Evolutionary conservation across 2,797 vertebrate genomes (phyloP).

Genomic region (Pangasius mekongensis): DNA sequence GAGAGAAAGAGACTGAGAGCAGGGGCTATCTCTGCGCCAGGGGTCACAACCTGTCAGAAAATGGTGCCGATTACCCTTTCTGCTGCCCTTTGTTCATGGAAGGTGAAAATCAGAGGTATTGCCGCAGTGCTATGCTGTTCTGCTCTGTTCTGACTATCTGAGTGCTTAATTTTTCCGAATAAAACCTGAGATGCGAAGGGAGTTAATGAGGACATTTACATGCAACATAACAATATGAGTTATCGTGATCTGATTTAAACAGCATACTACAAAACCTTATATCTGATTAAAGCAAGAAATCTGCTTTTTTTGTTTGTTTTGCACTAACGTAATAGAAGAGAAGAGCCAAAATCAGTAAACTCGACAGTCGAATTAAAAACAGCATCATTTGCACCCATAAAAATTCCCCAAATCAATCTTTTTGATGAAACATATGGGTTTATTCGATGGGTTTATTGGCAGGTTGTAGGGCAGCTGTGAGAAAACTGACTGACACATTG

Average conservation of each 20-base stretch:
- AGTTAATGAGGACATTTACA: neutral
- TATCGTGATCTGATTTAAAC: neutral
- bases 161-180: neutral
- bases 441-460: neutral
- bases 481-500: neutral
- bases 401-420: neutral
- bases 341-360: neutral
- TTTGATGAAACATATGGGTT: neutral
- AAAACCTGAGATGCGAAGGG: no score
- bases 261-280: neutral
- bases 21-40: conserved; percentile 58
- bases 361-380: neutral
- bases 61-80: conserved; percentile 67
- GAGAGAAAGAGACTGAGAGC: conserved; percentile 36
- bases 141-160: neutral
- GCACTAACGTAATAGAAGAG: neutral
- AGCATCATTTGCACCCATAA: neutral
- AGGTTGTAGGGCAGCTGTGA: neutral
- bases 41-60: conserved; percentile 70
- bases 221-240: neutral
- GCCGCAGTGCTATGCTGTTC: neutral
- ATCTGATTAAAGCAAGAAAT: neutral
- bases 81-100: conserved; percentile 36
- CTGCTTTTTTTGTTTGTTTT: neutral
- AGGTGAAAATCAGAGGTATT: neutral